Percentiles rank a stretch among this genome's conserved stretches.
Evolutionary conservation across 2,113 vertebrate species (phyloP).

Genomic region (Nycticryphes semicollaris): DNA sequence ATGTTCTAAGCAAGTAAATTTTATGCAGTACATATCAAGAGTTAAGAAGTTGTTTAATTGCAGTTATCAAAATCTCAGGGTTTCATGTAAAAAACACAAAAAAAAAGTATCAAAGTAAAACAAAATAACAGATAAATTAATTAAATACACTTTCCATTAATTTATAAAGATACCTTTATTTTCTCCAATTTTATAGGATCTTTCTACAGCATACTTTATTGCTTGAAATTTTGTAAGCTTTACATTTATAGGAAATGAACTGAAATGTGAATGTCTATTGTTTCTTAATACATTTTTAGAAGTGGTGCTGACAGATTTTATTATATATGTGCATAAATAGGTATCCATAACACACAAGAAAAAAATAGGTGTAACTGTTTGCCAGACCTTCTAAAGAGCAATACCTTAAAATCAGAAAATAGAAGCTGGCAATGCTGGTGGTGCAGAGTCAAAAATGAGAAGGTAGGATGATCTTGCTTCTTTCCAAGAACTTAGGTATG

Average conservation of each 20-base stretch:
- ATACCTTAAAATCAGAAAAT: neutral
- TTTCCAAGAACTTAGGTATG: neutral
- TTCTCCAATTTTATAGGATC: neutral
- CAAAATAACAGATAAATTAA: neutral
- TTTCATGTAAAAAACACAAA: neutral
- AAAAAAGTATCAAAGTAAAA: neutral
- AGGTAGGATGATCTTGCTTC: neutral
- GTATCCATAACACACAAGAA: neutral
- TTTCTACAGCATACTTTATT: neutral
- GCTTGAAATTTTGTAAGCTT: neutral
- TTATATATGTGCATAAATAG: neutral
- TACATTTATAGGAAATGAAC: neutral
- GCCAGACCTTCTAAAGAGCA: neutral
- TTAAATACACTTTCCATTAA: neutral
- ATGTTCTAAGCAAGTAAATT: neutral
- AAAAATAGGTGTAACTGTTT: neutral
- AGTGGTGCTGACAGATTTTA: neutral
- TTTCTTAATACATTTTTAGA: neutral
- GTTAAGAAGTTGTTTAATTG: conserved; percentile 28
- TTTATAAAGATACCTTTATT: neutral
- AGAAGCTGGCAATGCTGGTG: neutral
- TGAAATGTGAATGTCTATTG: too few species aligned
- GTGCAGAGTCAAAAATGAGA: neutral
- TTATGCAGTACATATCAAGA: neutral
- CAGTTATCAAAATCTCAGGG: neutral